These are phyloP conservation scores for Trachymyrmex cornetzi DNA, from an alignment of 1,140 invertebrate genomes.

Conservation along the genomic window DNA sequence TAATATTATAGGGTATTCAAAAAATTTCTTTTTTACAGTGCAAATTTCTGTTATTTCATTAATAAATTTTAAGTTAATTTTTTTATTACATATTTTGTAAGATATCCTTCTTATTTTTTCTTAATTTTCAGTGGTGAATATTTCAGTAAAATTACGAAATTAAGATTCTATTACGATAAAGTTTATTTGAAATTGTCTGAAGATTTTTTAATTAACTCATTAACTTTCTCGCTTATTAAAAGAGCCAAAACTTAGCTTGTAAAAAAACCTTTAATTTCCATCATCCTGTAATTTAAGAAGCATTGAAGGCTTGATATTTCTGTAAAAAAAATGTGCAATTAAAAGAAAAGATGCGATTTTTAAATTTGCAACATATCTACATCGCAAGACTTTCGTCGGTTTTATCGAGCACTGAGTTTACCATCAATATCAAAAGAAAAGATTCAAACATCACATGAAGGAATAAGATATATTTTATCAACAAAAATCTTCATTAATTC, in stretches of 20 bases:
- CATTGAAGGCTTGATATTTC: neutral
- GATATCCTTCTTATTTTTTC: neutral
- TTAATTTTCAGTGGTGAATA: neutral
- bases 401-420: neutral
- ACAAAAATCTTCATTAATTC: conserved; percentile 17
- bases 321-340: neutral
- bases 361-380: neutral
- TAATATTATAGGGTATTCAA: neutral
- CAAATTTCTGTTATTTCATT: neutral
- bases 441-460: neutral
- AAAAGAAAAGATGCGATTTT: neutral
- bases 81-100: neutral
- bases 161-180: conserved; percentile 15
- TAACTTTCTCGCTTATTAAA: conserved; percentile 29
- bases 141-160: neutral
- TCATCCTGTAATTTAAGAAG: neutral
- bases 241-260: neutral
- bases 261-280: neutral
- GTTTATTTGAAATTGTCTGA: neutral
- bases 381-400: neutral
- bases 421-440: neutral
- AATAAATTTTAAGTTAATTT: neutral
- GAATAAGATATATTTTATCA: neutral
- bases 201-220: conserved; percentile 6
- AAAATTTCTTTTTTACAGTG: neutral